phyloP scores from a whole-genome alignment of 2,113 vertebrate genomes.

The Laterallus jamaicensis region DNA sequence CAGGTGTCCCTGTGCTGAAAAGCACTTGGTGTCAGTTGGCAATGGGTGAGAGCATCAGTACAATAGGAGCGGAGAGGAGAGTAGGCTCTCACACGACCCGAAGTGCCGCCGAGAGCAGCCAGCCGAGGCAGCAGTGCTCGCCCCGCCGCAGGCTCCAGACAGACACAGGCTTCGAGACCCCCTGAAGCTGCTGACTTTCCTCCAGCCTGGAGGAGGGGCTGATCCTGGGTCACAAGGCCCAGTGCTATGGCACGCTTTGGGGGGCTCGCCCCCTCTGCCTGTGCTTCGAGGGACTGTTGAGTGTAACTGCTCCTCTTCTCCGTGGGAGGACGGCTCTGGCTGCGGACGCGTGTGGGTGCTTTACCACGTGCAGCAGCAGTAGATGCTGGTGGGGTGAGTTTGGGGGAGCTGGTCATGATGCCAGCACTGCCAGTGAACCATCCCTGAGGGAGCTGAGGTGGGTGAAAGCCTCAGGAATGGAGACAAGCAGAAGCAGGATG shows the following conservation, averaged over 20 bases:
- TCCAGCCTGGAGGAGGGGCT: neutral
- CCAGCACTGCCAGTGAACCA: rapidly evolving
- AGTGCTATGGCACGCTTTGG: neutral
- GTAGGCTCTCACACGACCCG: rapidly evolving
- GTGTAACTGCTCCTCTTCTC: too few relatives aligned
- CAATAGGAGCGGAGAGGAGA: neutral
- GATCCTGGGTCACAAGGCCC: rapidly evolving
- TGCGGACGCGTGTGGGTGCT: rapidly evolving
- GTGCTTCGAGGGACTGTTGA: rapidly evolving
- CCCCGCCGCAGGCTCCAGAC: neutral
- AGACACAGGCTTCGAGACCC: neutral
- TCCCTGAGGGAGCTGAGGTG: neutral
- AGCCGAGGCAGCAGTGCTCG: neutral
- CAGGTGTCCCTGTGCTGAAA: neutral
- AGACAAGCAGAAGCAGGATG: neutral
- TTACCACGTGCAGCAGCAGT: neutral
- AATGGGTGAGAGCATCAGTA: neutral
- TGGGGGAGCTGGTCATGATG: neutral
- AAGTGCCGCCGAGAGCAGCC: neutral
- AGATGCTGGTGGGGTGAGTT: rapidly evolving
- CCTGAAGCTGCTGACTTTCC: rapidly evolving
- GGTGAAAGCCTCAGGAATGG: neutral
- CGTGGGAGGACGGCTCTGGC: rapidly evolving
- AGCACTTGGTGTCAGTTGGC: neutral
- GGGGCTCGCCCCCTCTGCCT: neutral